Evolutionary conservation across 1,140 invertebrate genomes (phyloP).

Genomic region (Aphidius gifuensis): DNA sequence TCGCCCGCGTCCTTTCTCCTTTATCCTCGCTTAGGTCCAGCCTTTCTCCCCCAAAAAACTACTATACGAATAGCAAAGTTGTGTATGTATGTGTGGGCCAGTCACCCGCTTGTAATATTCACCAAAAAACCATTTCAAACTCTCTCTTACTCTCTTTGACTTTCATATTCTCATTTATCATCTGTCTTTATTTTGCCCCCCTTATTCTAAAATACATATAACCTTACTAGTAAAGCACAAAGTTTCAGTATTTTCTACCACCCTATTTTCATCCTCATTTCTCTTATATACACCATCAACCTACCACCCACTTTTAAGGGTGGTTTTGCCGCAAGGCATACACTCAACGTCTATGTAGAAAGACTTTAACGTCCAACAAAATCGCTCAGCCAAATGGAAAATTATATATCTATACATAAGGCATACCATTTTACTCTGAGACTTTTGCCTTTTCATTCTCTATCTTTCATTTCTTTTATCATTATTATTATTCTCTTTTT

Average conservation of each 20-base stretch:
- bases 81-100: too few relatives aligned
- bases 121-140: too few relatives aligned
- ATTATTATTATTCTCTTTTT: not conserved
- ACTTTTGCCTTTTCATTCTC: not conserved
- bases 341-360: too few relatives aligned
- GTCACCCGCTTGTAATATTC: too few relatives aligned
- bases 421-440: not conserved
- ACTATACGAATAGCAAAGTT: not conserved
- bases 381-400: constrained; percentile 18
- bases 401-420: not conserved
- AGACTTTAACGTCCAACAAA: not conserved
- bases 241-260: constrained; percentile 1
- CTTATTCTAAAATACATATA: too few relatives aligned
- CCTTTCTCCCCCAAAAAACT: constrained; percentile 6
- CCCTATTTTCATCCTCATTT: too few relatives aligned
- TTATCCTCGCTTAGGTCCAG: constrained; percentile 55
- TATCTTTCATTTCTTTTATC: constrained; percentile 4
- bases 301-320: constrained; percentile 1
- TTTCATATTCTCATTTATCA: too few relatives aligned
- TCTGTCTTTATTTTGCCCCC: too few relatives aligned
- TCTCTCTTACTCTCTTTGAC: too few relatives aligned
- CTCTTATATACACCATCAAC: constrained; percentile 1
- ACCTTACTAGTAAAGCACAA: not conserved
- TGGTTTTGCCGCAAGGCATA: not conserved
- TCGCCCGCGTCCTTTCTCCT: constrained; percentile 48